These are phyloP conservation scores for Drosophila pruinosa DNA, from an alignment of 1,140 invertebrate species.

Conservation along the genomic window DNA sequence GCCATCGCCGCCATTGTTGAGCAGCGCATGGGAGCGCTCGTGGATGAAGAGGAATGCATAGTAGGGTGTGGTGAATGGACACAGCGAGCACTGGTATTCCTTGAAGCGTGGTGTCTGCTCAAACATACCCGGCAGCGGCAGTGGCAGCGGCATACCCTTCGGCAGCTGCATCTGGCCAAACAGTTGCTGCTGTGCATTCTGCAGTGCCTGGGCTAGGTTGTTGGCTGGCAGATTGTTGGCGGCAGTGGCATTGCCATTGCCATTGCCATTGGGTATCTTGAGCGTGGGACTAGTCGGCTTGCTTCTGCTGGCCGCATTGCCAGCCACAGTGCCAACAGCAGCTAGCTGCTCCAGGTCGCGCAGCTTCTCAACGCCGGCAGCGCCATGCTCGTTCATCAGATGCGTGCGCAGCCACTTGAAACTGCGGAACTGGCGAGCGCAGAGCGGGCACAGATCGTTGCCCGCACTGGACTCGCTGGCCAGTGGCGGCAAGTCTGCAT, in stretches of 20 bases:
- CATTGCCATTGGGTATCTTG: constrained; percentile 86
- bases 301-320: constrained; percentile 34
- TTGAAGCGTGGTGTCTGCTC: constrained; percentile 84
- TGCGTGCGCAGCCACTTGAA: constrained; percentile 95
- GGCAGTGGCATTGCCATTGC: constrained; percentile 6
- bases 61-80: constrained; percentile 94
- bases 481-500: constrained; percentile 52
- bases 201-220: constrained; percentile 76
- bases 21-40: constrained; percentile 89
- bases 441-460: constrained; percentile 92
- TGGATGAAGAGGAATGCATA: constrained; percentile 95
- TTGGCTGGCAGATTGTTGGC: constrained; percentile 26
- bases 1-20: constrained; percentile 52
- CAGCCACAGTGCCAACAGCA: background rate
- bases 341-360: constrained; percentile 85
- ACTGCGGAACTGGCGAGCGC: constrained; percentile 93
- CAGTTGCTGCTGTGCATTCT: constrained; percentile 79
- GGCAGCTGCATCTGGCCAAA: constrained; percentile 68
- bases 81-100: constrained; percentile 94
- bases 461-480: constrained; percentile 12
- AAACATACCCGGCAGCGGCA: constrained; percentile 84
- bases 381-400: constrained; percentile 92
- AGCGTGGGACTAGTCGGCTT: constrained; percentile 84
- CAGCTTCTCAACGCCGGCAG: constrained; percentile 88
- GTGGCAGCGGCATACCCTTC: constrained; percentile 63